Percentiles rank a stretch among this genome's conserved stretches.
Evolutionary conservation across 2,797 vertebrate genomes (phyloP).

Genomic region (Sparidentex hasta): DNA sequence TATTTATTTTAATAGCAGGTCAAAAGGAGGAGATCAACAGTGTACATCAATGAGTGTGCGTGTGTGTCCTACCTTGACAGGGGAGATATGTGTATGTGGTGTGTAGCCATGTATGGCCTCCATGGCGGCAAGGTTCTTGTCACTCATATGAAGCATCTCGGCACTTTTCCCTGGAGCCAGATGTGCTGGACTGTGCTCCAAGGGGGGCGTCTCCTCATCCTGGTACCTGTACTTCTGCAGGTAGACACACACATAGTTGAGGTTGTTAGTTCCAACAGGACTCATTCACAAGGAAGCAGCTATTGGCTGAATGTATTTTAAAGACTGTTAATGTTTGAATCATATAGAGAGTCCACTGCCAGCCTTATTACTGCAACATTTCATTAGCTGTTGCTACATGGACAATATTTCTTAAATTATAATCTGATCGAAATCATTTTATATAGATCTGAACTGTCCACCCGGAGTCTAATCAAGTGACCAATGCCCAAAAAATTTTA

Average conservation of each 20-base stretch:
- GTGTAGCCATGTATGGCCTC: conserved; percentile 93
- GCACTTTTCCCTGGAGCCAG: conserved; percentile 94
- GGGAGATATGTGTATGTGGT: conserved; percentile 94
- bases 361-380: conserved; percentile 1
- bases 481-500: too few species aligned
- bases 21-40: conserved; percentile 30
- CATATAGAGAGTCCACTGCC: neutral
- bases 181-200: conserved; percentile 98
- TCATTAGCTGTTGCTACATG: neutral
- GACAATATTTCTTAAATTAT: too few species aligned
- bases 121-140: conserved; percentile 94
- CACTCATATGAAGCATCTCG: conserved; percentile 93
- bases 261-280: conserved; percentile 23
- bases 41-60: conserved; percentile 59
- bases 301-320: neutral
- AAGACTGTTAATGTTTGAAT: conserved; percentile 14
- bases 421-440: too few species aligned
- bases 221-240: conserved; percentile 97
- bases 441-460: too few species aligned
- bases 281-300: neutral
- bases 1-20: conserved; percentile 35
- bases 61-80: conserved; percentile 89
- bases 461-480: too few species aligned
- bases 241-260: conserved; percentile 43
- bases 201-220: conserved; percentile 97